A percentile compares a stretch with the other conserved stretches of the same genome.
Conservation (phyloP, 2,888 invertebrate species). For the Folsomia candida region DNA sequence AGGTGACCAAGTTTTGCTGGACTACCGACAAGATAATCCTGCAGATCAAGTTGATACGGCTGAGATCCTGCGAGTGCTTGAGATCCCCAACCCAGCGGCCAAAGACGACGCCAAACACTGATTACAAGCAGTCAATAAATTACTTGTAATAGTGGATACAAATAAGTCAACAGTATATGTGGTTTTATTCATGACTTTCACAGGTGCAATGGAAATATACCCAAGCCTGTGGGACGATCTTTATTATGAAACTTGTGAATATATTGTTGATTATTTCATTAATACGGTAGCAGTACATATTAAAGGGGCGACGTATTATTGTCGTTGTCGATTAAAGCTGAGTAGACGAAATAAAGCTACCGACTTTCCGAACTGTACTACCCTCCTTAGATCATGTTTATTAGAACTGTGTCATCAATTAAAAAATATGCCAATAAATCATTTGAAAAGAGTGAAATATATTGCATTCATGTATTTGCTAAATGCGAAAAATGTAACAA, state of each 20-base stretch:
- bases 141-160: neutral
- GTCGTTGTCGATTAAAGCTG: no score
- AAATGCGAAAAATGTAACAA: no score
- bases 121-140: neutral
- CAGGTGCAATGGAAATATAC: slow-evolving; percentile 15
- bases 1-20: slow-evolving; percentile 59
- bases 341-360: no score
- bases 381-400: no score
- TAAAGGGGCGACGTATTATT: no score
- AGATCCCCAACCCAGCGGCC: slow-evolving; percentile 21
- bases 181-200: slow-evolving; percentile 22
- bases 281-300: no score
- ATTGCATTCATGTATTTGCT: no score
- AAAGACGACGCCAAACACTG: neutral
- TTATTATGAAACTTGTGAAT: slow-evolving; percentile 2
- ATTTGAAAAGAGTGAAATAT: no score
- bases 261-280: no score
- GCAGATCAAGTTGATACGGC: slow-evolving; percentile 62
- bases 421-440: no score
- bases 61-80: slow-evolving; percentile 55
- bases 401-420: no score
- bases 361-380: no score
- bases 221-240: slow-evolving; percentile 9
- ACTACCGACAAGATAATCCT: slow-evolving; percentile 63
- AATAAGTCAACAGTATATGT: neutral